These are phyloP conservation scores for Prostheceraeus crozeri DNA, from an alignment of 2,888 invertebrate species.

Conservation along the genomic window DNA sequence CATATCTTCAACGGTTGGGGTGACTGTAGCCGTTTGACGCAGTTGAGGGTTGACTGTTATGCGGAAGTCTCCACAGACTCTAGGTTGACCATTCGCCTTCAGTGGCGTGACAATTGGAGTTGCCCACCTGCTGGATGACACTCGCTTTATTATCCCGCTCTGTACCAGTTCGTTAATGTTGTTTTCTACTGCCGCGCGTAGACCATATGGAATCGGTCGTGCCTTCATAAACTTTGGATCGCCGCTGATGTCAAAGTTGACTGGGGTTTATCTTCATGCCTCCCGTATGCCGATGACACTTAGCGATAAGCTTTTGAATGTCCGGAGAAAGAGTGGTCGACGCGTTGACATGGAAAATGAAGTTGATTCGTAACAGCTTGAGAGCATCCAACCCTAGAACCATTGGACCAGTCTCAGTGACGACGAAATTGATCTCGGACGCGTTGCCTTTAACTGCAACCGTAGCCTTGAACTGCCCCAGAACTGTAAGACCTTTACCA, in stretches of 20 bases:
- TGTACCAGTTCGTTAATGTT: neutral
- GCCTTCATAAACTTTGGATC: slow-evolving; percentile 2
- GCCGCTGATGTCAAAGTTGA: neutral
- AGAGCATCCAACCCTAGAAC: too few relatives aligned
- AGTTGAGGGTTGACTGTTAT: slow-evolving; percentile 16
- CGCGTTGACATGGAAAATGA: too few relatives aligned
- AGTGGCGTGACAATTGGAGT: slow-evolving; percentile 24
- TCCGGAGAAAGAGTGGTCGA: too few relatives aligned
- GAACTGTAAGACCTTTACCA: too few relatives aligned
- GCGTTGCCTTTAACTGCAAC: too few relatives aligned
- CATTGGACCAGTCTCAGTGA: too few relatives aligned
- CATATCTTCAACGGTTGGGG: slow-evolving; percentile 30
- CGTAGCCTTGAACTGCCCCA: too few relatives aligned
- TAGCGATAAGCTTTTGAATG: too few relatives aligned
- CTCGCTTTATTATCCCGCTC: neutral
- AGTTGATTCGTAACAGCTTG: too few relatives aligned
- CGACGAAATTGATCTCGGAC: too few relatives aligned
- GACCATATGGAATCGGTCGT: slow-evolving; percentile 17
- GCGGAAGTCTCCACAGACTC: slow-evolving; percentile 13
- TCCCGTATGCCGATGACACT: too few relatives aligned
- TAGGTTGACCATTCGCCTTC: neutral
- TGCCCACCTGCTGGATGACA: slow-evolving; percentile 11
- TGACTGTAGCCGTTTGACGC: neutral
- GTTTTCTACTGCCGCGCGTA: slow-evolving; percentile 13
- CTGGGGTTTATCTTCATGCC: too few relatives aligned